Base-by-base conservation (phyloP, 2,888 invertebrate genomes). In the Pogonocherus hispidulus region DNA sequence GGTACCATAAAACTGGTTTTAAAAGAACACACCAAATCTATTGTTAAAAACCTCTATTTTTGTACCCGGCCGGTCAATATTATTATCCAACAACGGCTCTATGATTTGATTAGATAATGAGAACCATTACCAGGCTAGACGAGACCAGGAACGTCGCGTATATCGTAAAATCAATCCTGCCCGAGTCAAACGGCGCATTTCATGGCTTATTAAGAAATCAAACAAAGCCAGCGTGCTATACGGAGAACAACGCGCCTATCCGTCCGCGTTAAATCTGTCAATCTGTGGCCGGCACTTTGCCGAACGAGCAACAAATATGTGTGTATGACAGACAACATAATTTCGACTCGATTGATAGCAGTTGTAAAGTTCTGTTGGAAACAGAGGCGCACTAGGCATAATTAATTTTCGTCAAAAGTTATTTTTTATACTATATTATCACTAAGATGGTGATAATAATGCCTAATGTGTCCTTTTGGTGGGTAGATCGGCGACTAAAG, bases 321-420 rank as follows among this genome's bases (percentile, higher is more conserved):
- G n/a, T 55, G 35, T 55, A 55, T 37, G 55, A 55, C 37, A 37
- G 55, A 55, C 55, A 55, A 41, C 37, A 37, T 55, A 55, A 55
- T 55, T 55, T 55, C 37, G 19, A 19, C 18, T 20, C 55, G 32
- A 35, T 19, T 37, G 37, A 55, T 55, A 41, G 35, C 19, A 35
- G 14, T 41, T 41, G 41, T 9, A 2, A 41, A n/a, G n/a, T n/a
- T n/a, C n/a, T n/a, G n/a, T n/a, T n/a, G n/a, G n/a, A n/a, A n/a
- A n/a, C n/a, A n/a, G n/a, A n/a, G n/a, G n/a, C n/a, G n/a, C n/a
- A n/a, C n/a, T n/a, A n/a, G n/a, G n/a, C n/a, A n/a, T n/a, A n/a
- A n/a, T n/a, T n/a, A n/a, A n/a, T n/a, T n/a, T n/a, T n/a, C n/a
- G n/a, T n/a, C n/a, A n/a, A n/a, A n/a, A n/a, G n/a, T n/a, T n/a